A percentile compares a stretch with the other conserved stretches of the same genome.
phyloP scores from a whole-genome alignment of 2,113 vertebrate genomes.

The Campylomormyrus tamandua region DNA sequence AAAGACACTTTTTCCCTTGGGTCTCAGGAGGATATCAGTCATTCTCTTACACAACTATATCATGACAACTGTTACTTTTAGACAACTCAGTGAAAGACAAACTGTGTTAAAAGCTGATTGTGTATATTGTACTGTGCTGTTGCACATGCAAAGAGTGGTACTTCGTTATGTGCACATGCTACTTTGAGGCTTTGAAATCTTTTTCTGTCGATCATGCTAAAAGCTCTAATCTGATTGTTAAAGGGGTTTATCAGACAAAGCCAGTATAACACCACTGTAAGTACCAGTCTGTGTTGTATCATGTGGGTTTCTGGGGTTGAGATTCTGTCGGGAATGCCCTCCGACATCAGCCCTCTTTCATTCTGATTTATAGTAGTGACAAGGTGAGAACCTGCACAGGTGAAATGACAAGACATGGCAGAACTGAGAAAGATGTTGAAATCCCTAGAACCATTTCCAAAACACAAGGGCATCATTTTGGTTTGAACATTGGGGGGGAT shows the following conservation, averaged over 20 bases:
- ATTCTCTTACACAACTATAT: not conserved
- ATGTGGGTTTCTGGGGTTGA: constrained; percentile 43
- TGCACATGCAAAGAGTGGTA: not conserved
- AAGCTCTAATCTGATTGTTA: constrained; percentile 70
- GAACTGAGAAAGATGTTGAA: not conserved
- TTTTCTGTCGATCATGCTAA: constrained; percentile 58
- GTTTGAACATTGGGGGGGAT: no score
- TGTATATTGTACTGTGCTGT: not conserved
- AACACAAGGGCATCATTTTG: no score
- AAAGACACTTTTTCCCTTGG: no score
- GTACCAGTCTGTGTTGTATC: constrained; percentile 61
- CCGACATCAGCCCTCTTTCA: not conserved
- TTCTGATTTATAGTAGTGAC: not conserved
- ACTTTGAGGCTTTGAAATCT: constrained; percentile 50
- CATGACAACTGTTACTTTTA: not conserved
- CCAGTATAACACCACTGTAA: constrained; percentile 68
- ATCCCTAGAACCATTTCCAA: not conserved
- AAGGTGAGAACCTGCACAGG: not conserved
- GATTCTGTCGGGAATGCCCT: constrained; percentile 37
- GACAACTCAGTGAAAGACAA: not conserved
- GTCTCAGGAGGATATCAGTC: not conserved
- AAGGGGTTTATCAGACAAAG: constrained; percentile 73
- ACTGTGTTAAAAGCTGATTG: not conserved
- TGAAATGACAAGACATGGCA: not conserved
- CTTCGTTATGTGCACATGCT: not conserved